Conservation (phyloP, 2,797 vertebrate genomes). For the Naso thynnoides region DNA sequence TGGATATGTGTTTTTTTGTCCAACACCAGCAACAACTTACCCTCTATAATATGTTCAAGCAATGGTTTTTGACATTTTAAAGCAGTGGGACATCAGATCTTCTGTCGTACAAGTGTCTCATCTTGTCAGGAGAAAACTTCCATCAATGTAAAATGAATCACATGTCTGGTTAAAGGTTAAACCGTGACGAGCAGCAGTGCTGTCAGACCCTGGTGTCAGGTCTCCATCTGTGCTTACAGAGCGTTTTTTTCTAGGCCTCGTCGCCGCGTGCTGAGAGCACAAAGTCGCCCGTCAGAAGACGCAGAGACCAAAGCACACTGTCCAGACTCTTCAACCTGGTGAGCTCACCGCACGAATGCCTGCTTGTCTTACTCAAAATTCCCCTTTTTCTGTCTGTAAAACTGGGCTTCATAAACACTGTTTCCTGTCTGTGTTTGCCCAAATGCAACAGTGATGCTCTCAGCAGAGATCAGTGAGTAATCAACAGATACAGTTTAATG, state of each 20-base stretch:
- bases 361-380: not conserved
- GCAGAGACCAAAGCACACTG: slow-evolving; percentile 86
- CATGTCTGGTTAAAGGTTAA: slow-evolving; percentile 29
- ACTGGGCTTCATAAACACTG: slow-evolving; percentile 21
- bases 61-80: not conserved
- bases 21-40: slow-evolving; percentile 9
- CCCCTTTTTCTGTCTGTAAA: slow-evolving; percentile 15
- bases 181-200: not conserved
- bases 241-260: slow-evolving; percentile 76
- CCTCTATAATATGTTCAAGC: slow-evolving; percentile 1
- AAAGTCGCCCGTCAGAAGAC: slow-evolving; percentile 84
- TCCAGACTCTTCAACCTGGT: slow-evolving; percentile 89
- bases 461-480: slow-evolving; percentile 78
- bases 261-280: slow-evolving; percentile 80
- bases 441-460: slow-evolving; percentile 77
- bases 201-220: slow-evolving; percentile 27
- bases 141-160: slow-evolving; percentile 24
- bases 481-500: not conserved
- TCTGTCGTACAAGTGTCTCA: not conserved
- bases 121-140: not conserved
- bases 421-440: slow-evolving; percentile 68
- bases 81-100: not conserved
- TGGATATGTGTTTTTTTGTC: slow-evolving; percentile 12
- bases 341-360: slow-evolving; percentile 59
- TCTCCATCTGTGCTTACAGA: slow-evolving; percentile 57